These are phyloP conservation scores for Strigamia crassipes DNA, from an alignment of 2,888 invertebrate species.

Conservation along the genomic window DNA sequence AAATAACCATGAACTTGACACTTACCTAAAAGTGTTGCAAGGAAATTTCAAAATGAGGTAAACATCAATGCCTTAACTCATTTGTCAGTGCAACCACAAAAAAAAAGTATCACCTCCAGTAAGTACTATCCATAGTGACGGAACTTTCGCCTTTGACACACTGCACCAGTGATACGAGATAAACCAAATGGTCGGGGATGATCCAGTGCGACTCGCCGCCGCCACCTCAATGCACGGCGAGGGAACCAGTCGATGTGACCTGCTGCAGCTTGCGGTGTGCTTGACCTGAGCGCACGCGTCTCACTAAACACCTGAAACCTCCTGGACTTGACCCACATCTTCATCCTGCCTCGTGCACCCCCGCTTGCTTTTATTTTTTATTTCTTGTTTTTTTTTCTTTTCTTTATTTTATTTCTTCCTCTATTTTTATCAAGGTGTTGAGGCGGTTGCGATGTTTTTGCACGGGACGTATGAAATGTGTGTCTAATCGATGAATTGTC, in stretches of 20 bases:
- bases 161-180: constrained; percentile 32
- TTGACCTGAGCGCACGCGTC: constrained; percentile 37
- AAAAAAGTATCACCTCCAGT: neutral
- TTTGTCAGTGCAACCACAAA: neutral
- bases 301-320: constrained; percentile 37
- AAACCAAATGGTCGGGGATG: neutral
- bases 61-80: neutral
- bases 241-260: constrained; percentile 36
- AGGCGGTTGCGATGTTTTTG: too few species aligned
- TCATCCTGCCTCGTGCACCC: constrained; percentile 25
- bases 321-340: constrained; percentile 40
- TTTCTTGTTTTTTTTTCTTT: neutral
- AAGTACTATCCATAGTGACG: neutral
- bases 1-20: constrained; percentile 16
- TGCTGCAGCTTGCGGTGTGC: constrained; percentile 37
- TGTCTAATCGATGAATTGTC: constrained; percentile 10
- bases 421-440: neutral
- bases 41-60: neutral
- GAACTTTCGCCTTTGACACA: constrained; percentile 31
- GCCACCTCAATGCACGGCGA: constrained; percentile 20
- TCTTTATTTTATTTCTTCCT: neutral
- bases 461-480: neutral
- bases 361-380: constrained; percentile 19
- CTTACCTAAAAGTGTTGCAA: neutral
- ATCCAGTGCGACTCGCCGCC: constrained; percentile 4